Base-by-base conservation (phyloP, 2,888 invertebrate species). In the Sphaerophoria rueppellii region DNA sequence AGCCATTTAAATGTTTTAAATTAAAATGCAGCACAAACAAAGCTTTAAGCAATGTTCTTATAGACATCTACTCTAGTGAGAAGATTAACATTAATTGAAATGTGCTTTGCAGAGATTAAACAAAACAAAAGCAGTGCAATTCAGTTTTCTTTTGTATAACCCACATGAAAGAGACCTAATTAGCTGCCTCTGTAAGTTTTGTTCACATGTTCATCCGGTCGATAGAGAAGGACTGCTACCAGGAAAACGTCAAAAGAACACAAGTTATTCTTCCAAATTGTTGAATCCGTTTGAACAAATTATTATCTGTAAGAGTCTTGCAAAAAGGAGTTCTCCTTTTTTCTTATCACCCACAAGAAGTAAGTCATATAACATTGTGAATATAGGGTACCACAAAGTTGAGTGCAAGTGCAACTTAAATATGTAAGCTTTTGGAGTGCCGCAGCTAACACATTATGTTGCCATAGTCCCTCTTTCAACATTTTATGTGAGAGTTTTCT, bases 201-300 rank as follows among this genome's bases (percentile, higher is more conserved):
- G 5, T 35, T 4, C 37, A 7, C 24, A 0, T 50, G 11, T 54
- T 4, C 3, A 3, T 4, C 52, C 4, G 0, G 6, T 6, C 16
- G 0, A 14, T 5, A 14, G n/a, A 48, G n/a, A 7, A 0, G 14
- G 54, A 3, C 32, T 11, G 11, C 48, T 48, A 50, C 50, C 50
- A 50, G 6, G 50, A 16, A 60, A 65, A 65, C 37, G 50, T 65
- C 50, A 65, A 65, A 65, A 46, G 16, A 65, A 50, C 65, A 12
- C 12, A 61, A 76, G 60, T 70, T 76, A 61, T 61, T 43, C 34
- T 46, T 61, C 40, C 52, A 40, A 76, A 60, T 60, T 76, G 54
- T 69, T 58, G 67, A 58, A 58, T 52, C 11, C 67, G 67, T 48
- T 65, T 76, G 76, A 76, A 69, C 60, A 75, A 75, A 75, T 67